Base-by-base conservation (phyloP, 2,797 vertebrate species). In the Leptodactylus fallax region DNA sequence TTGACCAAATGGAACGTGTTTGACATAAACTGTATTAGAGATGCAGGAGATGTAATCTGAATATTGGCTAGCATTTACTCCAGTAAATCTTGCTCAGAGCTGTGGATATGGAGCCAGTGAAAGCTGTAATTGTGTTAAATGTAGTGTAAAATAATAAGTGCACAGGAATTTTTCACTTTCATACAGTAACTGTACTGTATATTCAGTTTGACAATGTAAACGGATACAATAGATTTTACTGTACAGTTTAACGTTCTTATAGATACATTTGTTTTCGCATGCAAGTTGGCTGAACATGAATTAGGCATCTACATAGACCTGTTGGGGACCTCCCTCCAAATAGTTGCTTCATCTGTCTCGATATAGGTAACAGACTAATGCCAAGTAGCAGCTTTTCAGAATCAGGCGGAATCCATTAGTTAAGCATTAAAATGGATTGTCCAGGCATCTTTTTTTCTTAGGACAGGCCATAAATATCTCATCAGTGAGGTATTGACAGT, bases 41-140 rank as follows among this genome's bases (percentile, higher is more conserved):
- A 81, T 80, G 63, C 8, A 53, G 45, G 45, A 69, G 86, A 47
- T 86, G 61, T 58, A 81, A 83, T 86, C 63, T 83, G 79, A 67
- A 81, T 86, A 67, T 82, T 89, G 87, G 79, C 79, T 49, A 77
- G 47, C 49, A 36, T 81, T 82, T 58, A 76, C 67, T 85, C 47
- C 58, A 85, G 71, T 78, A 86, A 89, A 86, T 86, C 65, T 89
- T 78, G 79, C 87, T 78, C n/a, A 69, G 71, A 82, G 87, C 84
- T 78, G 69, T 82, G 79, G 58, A 77, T 86, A 65, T 60, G 36
- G n/a, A 89, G 71, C 51, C 49, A 89, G 19, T 86, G 60, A 56
- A 83, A 85, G 79, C 69, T 86, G 79, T 82, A 86, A 89, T 89
- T 86, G 79, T 86, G 87, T 86, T 85, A 86, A 89, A 85, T 89